phyloP scores from a whole-genome alignment of 2,113 vertebrate species.

The Centropristis striata region DNA sequence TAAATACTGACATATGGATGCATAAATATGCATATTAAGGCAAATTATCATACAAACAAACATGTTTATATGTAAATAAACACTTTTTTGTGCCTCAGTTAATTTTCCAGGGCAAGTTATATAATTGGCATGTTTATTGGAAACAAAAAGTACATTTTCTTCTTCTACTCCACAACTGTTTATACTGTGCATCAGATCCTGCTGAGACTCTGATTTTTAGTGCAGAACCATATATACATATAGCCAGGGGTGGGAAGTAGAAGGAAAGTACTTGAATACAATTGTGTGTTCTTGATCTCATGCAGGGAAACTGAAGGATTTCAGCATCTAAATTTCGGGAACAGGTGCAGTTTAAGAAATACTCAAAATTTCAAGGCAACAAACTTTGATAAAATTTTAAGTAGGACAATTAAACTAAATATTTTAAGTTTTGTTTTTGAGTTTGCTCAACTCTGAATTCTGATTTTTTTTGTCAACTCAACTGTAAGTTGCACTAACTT shows the following conservation, averaged over 20 bases:
- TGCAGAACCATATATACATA: background rate
- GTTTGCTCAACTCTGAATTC: too few relatives aligned
- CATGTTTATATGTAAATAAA: slow-evolving; percentile 27
- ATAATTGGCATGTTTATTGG: background rate
- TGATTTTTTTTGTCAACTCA: too few relatives aligned
- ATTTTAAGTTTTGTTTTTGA: too few relatives aligned
- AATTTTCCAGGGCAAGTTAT: background rate
- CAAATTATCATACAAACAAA: slow-evolving; percentile 19
- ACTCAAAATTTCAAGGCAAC: too few relatives aligned
- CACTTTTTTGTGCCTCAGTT: background rate
- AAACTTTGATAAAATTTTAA: too few relatives aligned
- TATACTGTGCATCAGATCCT: background rate
- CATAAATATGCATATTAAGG: background rate
- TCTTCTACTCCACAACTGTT: background rate
- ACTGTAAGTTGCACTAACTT: too few relatives aligned
- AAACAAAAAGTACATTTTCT: background rate
- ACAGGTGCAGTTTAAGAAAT: too few relatives aligned
- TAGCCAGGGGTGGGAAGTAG: background rate
- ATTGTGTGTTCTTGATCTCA: too few relatives aligned
- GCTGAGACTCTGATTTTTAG: background rate
- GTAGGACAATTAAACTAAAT: too few relatives aligned
- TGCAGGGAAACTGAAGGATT: too few relatives aligned
- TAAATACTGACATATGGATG: slow-evolving; percentile 31
- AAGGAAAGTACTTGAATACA: background rate
- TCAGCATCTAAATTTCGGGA: too few relatives aligned